A percentile compares a stretch with the other conserved stretches of the same genome.
phyloP scores from a whole-genome alignment of 2,797 vertebrate species.

The Strix occidentalis region DNA sequence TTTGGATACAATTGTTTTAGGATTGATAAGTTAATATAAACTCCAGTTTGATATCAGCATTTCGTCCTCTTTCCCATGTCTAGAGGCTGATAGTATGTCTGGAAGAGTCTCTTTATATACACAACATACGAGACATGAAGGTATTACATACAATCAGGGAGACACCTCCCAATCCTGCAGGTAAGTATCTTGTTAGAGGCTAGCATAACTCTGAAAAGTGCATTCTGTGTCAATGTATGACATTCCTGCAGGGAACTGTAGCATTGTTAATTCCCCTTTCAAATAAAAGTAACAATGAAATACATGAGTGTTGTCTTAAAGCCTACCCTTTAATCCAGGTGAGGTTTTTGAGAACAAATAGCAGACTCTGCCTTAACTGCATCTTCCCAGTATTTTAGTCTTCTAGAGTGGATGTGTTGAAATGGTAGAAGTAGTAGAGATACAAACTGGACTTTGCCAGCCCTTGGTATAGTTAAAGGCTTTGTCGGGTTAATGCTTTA shows the following conservation, averaged over 20 bases:
- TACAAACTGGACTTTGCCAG: neutral
- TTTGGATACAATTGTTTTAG: neutral
- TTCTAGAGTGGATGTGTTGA: neutral
- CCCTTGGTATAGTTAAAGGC: neutral
- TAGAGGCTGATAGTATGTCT: conserved; percentile 98
- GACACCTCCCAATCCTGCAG: conserved; percentile 96
- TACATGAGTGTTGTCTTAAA: neutral
- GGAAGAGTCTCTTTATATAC: conserved; percentile 98
- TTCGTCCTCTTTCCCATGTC: neutral
- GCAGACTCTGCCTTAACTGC: neutral
- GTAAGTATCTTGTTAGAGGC: conserved; percentile 62
- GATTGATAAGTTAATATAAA: neutral
- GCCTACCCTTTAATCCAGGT: neutral
- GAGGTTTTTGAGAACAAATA: neutral
- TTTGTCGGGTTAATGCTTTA: neutral
- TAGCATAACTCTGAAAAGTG: neutral
- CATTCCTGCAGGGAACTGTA: neutral
- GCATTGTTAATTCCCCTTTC: neutral
- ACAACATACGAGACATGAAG: conserved; percentile 99
- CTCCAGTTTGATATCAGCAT: neutral
- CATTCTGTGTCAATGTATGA: neutral
- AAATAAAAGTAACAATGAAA: neutral
- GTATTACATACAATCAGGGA: conserved; percentile 98
- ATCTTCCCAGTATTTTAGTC: neutral
- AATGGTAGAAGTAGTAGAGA: neutral